Conservation (phyloP, 2,797 vertebrate species). For the Pseudomugil gertrudae region DNA sequence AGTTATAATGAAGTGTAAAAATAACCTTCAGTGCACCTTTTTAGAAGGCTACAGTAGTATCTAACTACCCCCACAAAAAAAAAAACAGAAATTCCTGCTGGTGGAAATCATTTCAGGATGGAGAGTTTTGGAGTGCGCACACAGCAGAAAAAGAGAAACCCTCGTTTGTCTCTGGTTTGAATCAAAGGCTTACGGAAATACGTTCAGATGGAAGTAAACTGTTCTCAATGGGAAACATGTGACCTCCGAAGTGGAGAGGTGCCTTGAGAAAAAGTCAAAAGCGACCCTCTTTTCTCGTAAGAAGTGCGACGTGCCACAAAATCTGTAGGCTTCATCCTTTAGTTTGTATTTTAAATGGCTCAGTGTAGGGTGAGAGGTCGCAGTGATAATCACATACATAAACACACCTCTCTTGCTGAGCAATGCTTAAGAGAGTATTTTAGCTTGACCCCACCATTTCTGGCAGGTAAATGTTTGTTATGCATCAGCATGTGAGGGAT, state of each 20-base stretch:
- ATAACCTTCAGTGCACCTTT: constrained; percentile 71
- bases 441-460: constrained; percentile 59
- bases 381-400: constrained; percentile 79
- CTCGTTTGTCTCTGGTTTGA: constrained; percentile 78
- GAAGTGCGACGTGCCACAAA: constrained; percentile 46
- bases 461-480: constrained; percentile 74
- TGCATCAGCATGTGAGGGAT: constrained; percentile 51
- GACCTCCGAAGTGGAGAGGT: constrained; percentile 70
- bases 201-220: constrained; percentile 79
- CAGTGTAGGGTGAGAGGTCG: constrained; percentile 69
- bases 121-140: constrained; percentile 47
- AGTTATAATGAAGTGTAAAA: constrained; percentile 78
- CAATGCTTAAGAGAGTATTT: constrained; percentile 44
- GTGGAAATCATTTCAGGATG: constrained; percentile 73
- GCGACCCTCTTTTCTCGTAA: constrained; percentile 42
- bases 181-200: constrained; percentile 82
- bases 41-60: constrained; percentile 45
- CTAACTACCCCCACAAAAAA: neutral
- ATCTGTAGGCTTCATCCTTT: constrained; percentile 63
- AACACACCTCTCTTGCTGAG: constrained; percentile 68
- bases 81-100: constrained; percentile 44
- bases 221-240: constrained; percentile 82
- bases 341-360: constrained; percentile 77
- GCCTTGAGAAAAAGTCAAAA: constrained; percentile 52
- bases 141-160: constrained; percentile 44